Base-by-base conservation (phyloP, 1,140 invertebrate genomes). In the Drosophila virilis region DNA sequence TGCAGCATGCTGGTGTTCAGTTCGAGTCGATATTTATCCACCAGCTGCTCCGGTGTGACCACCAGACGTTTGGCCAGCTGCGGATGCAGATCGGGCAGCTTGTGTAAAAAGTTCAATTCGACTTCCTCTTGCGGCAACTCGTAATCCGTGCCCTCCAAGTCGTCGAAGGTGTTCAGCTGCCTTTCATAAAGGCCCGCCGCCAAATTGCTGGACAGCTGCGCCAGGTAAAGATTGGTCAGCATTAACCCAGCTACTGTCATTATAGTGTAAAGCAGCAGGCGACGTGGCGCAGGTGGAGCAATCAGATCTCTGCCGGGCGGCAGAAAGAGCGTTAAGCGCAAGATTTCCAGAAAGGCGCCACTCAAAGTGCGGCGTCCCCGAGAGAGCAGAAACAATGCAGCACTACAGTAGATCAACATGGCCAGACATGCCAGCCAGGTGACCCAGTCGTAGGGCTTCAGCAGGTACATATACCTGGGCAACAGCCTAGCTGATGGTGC, bases 191-290 rank as follows among this genome's bases (percentile, higher is more conserved):
- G 61, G 4, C 79, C 76, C 1, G 76, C 66, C 7, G 83, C 62
- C 43, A 68, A 51, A 46, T 67, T 79, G 42, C 76, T 82, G 1
- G 83, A 88, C 0, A 86, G 50, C 42, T 82, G 50, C 0, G 83
- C 83, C 51, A 82, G 15, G 28, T 86, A 86, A 0, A 86, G 43
- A 66, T 88, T 88, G 12, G 83, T 88, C 0, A 88, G 12, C 40
- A 88, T 73, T 8, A 88, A 64, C 1, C 83, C 83, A 1, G 66
- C 9, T 7, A 60, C 15, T 0, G 62, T 82, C 28, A 88, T 51
- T 0, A 82, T 52, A 8, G 61, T 12, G 15, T 74, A 83, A 2
- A 83, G 12, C 0, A 75, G 0, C 4, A 88, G 40, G 2, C 67
- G 73, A 12, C 59, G 64, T 8, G 43, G 42, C 0, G 42, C 15